phyloP scores from a whole-genome alignment of 2,888 invertebrate species.

The Monopis laevigella region DNA sequence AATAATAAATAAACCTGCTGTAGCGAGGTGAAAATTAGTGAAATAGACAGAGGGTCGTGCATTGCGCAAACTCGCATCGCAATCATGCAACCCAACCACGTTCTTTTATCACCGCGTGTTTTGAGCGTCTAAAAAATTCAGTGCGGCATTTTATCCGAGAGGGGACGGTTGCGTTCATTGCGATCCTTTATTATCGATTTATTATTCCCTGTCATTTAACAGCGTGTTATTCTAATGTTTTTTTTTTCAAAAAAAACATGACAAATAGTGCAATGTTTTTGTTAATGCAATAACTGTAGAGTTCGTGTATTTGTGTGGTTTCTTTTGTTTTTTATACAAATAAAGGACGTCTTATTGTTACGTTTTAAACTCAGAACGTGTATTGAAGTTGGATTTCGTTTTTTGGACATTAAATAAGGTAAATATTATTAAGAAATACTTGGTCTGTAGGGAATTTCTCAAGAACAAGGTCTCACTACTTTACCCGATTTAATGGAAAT shows the following conservation, averaged over 20 bases:
- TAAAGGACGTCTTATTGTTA: too few species aligned
- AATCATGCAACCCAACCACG: too few species aligned
- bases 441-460: too few species aligned
- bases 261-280: slow-evolving; percentile 31
- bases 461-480: too few species aligned
- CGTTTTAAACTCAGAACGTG: slow-evolving; percentile 23
- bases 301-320: slow-evolving; percentile 36
- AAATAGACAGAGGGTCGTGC: too few species aligned
- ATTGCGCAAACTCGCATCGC: too few species aligned
- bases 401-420: slow-evolving; percentile 11
- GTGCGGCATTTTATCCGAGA: slow-evolving; percentile 16
- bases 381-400: slow-evolving; percentile 12
- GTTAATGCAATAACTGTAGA: slow-evolving; percentile 13
- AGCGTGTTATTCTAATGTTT: slow-evolving; percentile 22
- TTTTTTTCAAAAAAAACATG: slow-evolving; percentile 39
- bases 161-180: slow-evolving; percentile 27
- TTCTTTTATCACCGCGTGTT: too few species aligned
- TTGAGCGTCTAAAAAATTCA: too few species aligned
- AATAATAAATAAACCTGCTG: too few species aligned
- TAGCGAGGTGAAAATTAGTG: too few species aligned
- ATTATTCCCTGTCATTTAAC: slow-evolving; percentile 17
- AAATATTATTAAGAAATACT: too few species aligned
- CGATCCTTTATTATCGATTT: slow-evolving; percentile 37
- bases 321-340: slow-evolving; percentile 20
- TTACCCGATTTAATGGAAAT: too few species aligned